These are phyloP conservation scores for Drosophila sproati DNA, from an alignment of 1,140 invertebrate species.

Conservation along the genomic window DNA sequence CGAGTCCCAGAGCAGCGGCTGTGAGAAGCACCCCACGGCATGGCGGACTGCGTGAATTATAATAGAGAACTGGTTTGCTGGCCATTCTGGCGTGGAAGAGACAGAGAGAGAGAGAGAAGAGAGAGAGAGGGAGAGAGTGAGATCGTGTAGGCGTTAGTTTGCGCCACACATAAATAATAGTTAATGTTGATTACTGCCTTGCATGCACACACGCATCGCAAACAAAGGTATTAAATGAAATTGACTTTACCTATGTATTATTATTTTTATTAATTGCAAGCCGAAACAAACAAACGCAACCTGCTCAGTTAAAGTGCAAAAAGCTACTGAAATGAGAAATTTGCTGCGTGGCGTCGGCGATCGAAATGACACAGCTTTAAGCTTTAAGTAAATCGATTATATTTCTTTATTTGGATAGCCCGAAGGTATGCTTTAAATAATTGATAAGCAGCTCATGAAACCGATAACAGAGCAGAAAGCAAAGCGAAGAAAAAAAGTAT, in stretches of 20 bases:
- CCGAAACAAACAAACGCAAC: conserved; percentile 25
- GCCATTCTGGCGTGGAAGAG: conserved; percentile 38
- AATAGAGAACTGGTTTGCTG: conserved; percentile 84
- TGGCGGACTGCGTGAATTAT: conserved; percentile 85
- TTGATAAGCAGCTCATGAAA: conserved; percentile 1
- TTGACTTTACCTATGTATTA: conserved; percentile 11
- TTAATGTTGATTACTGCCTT: conserved; percentile 40
- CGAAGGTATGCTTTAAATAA: conserved; percentile 51
- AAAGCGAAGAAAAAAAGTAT: not conserved
- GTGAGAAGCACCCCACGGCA: conserved; percentile 88
- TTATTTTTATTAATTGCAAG: conserved; percentile 19
- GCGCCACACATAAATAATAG: conserved; percentile 10
- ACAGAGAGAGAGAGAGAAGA: not conserved
- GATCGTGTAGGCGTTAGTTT: not conserved
- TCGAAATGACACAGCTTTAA: conserved; percentile 24
- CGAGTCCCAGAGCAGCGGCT: conserved; percentile 88
- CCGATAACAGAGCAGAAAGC: conserved; percentile 2
- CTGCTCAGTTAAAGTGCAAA: conserved; percentile 15
- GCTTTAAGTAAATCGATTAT: conserved; percentile 18
- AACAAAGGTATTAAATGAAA: not conserved
- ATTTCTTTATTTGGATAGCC: conserved; percentile 20
- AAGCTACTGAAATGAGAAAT: conserved; percentile 44
- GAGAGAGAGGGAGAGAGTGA: not conserved
- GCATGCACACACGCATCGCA: conserved; percentile 9
- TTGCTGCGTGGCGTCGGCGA: conserved; percentile 7